A percentile compares a stretch with the other conserved stretches of the same genome.
Conservation (phyloP, 2,888 invertebrate species). For the Dendrolimus houi region DNA sequence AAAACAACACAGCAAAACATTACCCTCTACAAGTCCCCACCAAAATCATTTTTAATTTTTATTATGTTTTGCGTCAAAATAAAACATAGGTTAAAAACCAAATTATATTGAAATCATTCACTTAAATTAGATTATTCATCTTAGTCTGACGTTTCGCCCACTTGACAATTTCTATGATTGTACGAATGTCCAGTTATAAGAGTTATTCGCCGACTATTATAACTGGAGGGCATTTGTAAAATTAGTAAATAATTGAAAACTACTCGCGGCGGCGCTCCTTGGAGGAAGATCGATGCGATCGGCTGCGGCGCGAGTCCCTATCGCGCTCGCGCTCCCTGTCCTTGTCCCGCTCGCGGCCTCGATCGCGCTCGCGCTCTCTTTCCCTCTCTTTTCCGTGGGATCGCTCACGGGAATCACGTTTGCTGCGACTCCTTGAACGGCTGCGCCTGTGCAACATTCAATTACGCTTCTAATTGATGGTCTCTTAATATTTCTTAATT, state of each 20-base stretch:
- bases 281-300: slow-evolving; percentile 55
- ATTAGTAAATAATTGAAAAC: slow-evolving; percentile 1
- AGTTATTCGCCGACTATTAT: neutral
- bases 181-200: neutral
- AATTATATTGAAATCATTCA: too few relatives aligned
- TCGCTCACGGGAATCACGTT: slow-evolving; percentile 45
- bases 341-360: neutral
- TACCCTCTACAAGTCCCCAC: too few relatives aligned
- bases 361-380: neutral
- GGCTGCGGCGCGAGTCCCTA: slow-evolving; percentile 51
- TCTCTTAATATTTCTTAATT: too few relatives aligned
- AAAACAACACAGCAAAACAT: too few relatives aligned
- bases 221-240: slow-evolving; percentile 3
- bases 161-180: too few relatives aligned
- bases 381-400: slow-evolving; percentile 35
- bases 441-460: slow-evolving; percentile 28
- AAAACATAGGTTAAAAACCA: too few relatives aligned
- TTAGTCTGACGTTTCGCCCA: too few relatives aligned
- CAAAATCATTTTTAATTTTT: too few relatives aligned
- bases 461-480: neutral
- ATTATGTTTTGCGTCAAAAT: too few relatives aligned
- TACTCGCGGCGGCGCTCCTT: slow-evolving; percentile 58
- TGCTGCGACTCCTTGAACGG: slow-evolving; percentile 50
- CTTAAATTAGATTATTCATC: too few relatives aligned
- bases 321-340: slow-evolving; percentile 20